These are phyloP conservation scores for Falco peregrinus DNA, from an alignment of 2,797 vertebrate species.

Conservation along the genomic window DNA sequence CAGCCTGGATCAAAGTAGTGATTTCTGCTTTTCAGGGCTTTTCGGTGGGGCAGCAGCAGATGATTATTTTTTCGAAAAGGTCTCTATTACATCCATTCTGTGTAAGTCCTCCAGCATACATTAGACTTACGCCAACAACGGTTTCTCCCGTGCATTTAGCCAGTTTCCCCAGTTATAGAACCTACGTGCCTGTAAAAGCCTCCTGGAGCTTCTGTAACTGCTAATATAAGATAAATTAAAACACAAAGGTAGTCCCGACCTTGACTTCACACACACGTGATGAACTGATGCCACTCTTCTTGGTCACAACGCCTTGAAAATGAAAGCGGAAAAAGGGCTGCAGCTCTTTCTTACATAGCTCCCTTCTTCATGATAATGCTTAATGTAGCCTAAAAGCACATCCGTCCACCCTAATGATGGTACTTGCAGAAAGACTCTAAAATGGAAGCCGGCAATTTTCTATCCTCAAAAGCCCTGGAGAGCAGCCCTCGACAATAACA, in stretches of 20 bases:
- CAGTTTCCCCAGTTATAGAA: neutral
- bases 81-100: neutral
- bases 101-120: neutral
- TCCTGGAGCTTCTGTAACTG: neutral
- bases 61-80: neutral
- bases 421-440: neutral
- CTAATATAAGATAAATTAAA: neutral
- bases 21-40: neutral
- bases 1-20: neutral
- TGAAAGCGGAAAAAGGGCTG: neutral
- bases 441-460: constrained; percentile 14
- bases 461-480: neutral
- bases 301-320: neutral
- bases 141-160: neutral
- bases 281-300: neutral
- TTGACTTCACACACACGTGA: neutral
- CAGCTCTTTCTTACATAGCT: neutral
- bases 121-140: neutral
- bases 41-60: neutral
- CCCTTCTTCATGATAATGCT: neutral
- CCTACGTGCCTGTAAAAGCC: neutral
- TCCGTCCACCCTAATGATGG: neutral
- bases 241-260: neutral
- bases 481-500: neutral
- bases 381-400: constrained; percentile 22